Base-by-base conservation (phyloP, 1,140 invertebrate species). In the Sminthurinus signatus region DNA sequence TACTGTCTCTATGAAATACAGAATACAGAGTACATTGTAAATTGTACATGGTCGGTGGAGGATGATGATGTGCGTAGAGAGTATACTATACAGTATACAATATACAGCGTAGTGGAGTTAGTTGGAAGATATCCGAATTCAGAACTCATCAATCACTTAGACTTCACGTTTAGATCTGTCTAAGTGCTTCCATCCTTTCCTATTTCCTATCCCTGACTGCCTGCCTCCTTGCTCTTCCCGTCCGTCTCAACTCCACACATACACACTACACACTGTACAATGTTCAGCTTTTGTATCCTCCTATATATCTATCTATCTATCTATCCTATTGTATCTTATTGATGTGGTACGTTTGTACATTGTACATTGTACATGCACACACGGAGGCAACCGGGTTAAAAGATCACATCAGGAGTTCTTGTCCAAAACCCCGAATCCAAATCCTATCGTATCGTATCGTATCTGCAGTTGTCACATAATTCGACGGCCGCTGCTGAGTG, bases 61-160 rank as follows among this genome's bases (percentile, higher is more conserved):
- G 36, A 39, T 10, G 8, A 39, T 39, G 36, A 39, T 8, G 17
- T 10, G 17, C 36, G 36, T 10, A 8, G 17, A 17, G 17, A 17
- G 8, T 10, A 17, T 10, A 39, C 8, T 39, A 39, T 39, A 39
- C 36, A 39, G 17, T 39, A 17, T 39, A 17, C 8, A 17, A 39
- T 39, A 17, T 46, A 21, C 21, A 5, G 4, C 5, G 15, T n/a
- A 46, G 21, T 21, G 44, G 21, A 19, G 19, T 4, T 46, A 52
- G 61, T 29, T 44, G 19, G 31, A 42, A 63, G 43, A 63, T 51
- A 63, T 63, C 61, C 61, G 61, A 63, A 63, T 63, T 63, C 61
- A 63, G 48, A 32, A 55, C 61, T 63, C 61, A 63, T 63, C 61
- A 63, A 63, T 63, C 61, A 63, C 61, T n/a, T 52, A 32, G 61